These are phyloP conservation scores for Aphis craccivora DNA, from an alignment of 1,140 invertebrate genomes.

Conservation along the genomic window DNA sequence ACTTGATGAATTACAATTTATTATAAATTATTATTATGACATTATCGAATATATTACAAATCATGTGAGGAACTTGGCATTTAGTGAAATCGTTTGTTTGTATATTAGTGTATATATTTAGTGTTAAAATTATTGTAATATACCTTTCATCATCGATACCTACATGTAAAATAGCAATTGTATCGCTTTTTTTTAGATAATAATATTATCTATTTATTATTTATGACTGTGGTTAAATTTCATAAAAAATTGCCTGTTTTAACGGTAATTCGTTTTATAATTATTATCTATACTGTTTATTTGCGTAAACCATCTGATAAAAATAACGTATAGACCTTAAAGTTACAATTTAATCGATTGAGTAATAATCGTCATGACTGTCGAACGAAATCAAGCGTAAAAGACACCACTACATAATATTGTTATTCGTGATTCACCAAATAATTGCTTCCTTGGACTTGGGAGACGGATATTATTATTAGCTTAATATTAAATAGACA, in stretches of 20 bases:
- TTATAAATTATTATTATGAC: neutral
- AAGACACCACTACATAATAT: neutral
- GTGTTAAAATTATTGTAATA: neutral
- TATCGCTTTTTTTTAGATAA: neutral
- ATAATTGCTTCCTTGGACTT: conserved; percentile 36
- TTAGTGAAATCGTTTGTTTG: neutral
- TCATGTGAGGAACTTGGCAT: neutral
- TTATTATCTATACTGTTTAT: neutral
- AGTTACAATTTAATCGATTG: neutral
- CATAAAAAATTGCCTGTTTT: neutral
- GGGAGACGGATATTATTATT: conserved; percentile 2
- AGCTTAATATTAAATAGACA: neutral
- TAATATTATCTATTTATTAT: neutral
- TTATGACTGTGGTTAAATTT: neutral
- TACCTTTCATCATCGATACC: neutral
- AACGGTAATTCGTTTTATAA: neutral
- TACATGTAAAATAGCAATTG: neutral
- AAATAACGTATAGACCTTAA: neutral
- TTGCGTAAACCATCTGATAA: neutral
- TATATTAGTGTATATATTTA: too few relatives aligned
- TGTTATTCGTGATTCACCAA: neutral
- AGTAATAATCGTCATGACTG: neutral
- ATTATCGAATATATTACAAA: neutral
- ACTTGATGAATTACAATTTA: neutral
- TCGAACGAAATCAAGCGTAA: neutral